These are phyloP conservation scores for Carapus acus DNA, from an alignment of 2,797 vertebrate genomes.

Conservation along the genomic window DNA sequence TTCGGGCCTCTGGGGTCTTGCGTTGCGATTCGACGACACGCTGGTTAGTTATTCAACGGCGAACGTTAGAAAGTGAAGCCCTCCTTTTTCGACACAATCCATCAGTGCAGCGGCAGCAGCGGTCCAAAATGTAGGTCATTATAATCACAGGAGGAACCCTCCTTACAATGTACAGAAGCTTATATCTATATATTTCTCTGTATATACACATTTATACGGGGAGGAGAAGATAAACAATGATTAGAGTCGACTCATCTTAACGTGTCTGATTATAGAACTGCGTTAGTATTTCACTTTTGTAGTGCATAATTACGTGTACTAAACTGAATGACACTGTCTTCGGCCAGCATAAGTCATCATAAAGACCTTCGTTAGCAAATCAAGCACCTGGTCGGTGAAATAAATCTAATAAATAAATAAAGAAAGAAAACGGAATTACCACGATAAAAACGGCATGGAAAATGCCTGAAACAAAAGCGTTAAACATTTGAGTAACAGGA, in stretches of 20 bases:
- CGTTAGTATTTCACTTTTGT: constrained; percentile 13
- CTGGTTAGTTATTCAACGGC: constrained; percentile 47
- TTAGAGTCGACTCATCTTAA: constrained; percentile 43
- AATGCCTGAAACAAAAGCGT: constrained; percentile 31
- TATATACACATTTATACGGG: constrained; percentile 63
- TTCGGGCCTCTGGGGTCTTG: not conserved
- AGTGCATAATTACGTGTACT: constrained; percentile 4
- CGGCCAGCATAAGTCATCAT: constrained; percentile 42
- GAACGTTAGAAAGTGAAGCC: constrained; percentile 27
- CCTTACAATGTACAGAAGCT: constrained; percentile 57
- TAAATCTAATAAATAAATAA: constrained; percentile 8
- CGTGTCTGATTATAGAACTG: constrained; percentile 19
- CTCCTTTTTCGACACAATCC: constrained; percentile 44
- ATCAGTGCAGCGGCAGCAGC: constrained; percentile 53
- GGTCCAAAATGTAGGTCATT: constrained; percentile 51
- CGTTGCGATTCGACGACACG: constrained; percentile 37
- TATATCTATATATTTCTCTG: constrained; percentile 61
- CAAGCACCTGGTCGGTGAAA: constrained; percentile 9
- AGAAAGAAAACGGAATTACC: constrained; percentile 7
- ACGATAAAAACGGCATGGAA: constrained; percentile 14
- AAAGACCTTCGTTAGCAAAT: constrained; percentile 52
- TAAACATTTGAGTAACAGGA: constrained; percentile 13
- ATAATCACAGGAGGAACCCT: constrained; percentile 33
- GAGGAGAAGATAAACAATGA: constrained; percentile 44
- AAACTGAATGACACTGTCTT: not conserved